Evolutionary conservation across 2,888 invertebrate genomes (phyloP).

Genomic region (Dicyrtoma fusca): DNA sequence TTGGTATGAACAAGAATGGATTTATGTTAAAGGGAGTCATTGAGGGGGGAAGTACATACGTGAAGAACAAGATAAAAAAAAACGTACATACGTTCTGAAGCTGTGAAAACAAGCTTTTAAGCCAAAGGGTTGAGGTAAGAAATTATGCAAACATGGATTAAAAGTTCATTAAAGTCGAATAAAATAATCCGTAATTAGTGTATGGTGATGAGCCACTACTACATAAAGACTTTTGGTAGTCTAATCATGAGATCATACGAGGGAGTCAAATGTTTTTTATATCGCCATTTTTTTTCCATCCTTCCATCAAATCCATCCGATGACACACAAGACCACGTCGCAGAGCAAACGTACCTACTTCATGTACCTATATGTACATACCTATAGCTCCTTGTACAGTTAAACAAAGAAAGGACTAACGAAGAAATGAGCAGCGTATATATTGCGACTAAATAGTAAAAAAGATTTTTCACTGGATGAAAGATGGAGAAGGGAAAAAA

Average conservation of each 20-base stretch:
- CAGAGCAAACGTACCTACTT: too few species aligned
- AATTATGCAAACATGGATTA: slow-evolving; percentile 36
- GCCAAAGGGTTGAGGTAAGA: slow-evolving; percentile 19
- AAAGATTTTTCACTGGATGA: background rate
- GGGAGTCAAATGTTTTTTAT: too few species aligned
- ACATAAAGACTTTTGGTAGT: too few species aligned
- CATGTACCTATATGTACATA: background rate
- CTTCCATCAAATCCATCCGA: background rate
- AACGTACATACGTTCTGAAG: background rate
- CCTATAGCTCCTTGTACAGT: background rate
- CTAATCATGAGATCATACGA: background rate
- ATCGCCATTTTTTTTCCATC: background rate
- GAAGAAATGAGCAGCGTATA: background rate
- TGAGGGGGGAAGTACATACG: background rate
- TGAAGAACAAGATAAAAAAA: slow-evolving; percentile 5
- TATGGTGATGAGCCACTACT: slow-evolving; percentile 5
- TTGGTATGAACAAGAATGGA: slow-evolving; percentile 6
- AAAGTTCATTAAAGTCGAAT: slow-evolving; percentile 36
- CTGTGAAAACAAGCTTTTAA: slow-evolving; percentile 21
- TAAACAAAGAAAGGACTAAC: background rate
- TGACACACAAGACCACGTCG: too few species aligned
- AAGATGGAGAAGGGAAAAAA: background rate
- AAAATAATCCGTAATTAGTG: slow-evolving; percentile 34
- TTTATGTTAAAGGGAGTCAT: slow-evolving; percentile 20
- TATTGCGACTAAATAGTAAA: too few species aligned